These are phyloP conservation scores for Morelia viridis DNA, from an alignment of 2,797 vertebrate species.

Conservation along the genomic window DNA sequence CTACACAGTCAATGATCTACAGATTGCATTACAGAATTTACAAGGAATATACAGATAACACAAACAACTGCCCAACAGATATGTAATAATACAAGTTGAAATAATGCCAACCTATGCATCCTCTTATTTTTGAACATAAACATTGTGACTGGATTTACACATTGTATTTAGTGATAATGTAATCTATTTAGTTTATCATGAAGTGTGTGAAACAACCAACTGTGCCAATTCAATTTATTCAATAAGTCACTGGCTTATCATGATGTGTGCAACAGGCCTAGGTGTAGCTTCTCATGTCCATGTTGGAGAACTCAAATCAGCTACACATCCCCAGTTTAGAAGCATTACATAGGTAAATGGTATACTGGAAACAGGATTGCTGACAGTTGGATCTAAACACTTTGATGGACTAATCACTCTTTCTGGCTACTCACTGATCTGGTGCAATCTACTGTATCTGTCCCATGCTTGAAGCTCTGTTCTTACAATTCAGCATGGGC, in stretches of 20 bases:
- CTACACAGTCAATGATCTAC: no score
- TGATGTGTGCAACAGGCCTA: background rate
- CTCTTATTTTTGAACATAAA: background rate
- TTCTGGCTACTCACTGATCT: background rate
- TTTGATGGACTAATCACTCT: background rate
- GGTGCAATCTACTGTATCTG: background rate
- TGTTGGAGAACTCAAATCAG: background rate
- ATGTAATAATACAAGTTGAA: background rate
- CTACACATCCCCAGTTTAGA: background rate
- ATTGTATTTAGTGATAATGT: background rate
- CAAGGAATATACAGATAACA: no score
- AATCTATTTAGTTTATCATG: background rate
- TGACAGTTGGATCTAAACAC: background rate
- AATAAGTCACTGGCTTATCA: background rate
- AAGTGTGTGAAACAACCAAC: background rate
- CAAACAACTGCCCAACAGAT: background rate
- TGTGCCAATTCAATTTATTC: background rate
- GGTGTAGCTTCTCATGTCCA: background rate
- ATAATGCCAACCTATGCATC: background rate
- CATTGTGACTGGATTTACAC: background rate
- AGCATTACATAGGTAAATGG: background rate
- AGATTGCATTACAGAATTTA: background rate
- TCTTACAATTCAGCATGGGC: background rate
- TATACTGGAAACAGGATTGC: background rate
- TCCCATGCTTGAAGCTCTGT: background rate